Percentiles rank a stretch among this genome's conserved stretches.
phyloP scores from a whole-genome alignment of 2,888 invertebrate species.

The Thymelicus acteon region DNA sequence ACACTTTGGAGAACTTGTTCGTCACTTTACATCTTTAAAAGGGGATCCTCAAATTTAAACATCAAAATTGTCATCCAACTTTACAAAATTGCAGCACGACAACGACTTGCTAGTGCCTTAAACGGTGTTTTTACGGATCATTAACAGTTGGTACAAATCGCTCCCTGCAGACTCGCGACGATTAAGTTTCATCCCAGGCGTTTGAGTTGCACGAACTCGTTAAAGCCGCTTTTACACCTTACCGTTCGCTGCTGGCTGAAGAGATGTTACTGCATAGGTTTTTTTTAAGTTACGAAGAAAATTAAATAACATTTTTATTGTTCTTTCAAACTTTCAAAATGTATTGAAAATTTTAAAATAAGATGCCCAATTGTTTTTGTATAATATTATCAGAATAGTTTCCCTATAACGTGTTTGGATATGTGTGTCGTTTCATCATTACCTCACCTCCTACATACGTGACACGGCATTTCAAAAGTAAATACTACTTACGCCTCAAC shows the following conservation, averaged over 20 bases:
- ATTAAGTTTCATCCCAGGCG: conserved; percentile 15
- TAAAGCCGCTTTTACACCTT: conserved; percentile 13
- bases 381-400: too few species aligned
- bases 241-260: not conserved
- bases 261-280: not conserved
- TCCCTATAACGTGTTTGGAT: too few species aligned
- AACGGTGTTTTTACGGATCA: conserved; percentile 28
- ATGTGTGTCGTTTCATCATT: too few species aligned
- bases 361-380: too few species aligned
- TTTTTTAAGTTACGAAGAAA: too few species aligned
- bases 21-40: not conserved
- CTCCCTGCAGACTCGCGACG: conserved; percentile 19
- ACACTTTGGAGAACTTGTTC: not conserved
- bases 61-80: conserved; percentile 11
- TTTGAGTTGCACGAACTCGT: conserved; percentile 7
- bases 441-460: too few species aligned
- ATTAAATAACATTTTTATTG: too few species aligned
- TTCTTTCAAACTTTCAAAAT: too few species aligned
- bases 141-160: conserved; percentile 35
- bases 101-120: conserved; percentile 9
- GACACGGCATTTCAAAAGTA: too few species aligned
- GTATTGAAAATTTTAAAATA: too few species aligned
- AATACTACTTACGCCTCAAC: too few species aligned
- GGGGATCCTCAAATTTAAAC: not conserved
- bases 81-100: conserved; percentile 1